phyloP scores from a whole-genome alignment of 2,797 vertebrate genomes.

The Serranus cabrilla region DNA sequence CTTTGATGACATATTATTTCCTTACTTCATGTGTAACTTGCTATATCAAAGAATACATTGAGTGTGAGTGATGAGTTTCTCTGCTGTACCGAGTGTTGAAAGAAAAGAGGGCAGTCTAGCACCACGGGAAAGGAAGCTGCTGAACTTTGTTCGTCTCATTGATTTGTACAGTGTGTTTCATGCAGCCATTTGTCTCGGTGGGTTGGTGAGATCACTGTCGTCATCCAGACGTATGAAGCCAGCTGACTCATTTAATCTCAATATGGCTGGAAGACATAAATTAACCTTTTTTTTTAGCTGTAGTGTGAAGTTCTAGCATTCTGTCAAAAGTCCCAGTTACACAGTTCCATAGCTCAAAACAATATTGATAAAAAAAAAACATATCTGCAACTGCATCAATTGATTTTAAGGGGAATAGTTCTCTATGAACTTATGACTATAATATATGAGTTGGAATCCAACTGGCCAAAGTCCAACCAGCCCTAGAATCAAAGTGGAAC shows the following conservation, averaged over 20 bases:
- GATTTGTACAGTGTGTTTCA: slow-evolving; percentile 44
- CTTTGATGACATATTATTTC: slow-evolving; percentile 4
- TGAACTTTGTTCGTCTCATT: slow-evolving; percentile 67
- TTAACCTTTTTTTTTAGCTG: not conserved
- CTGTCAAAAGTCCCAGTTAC: no score
- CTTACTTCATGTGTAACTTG: not conserved
- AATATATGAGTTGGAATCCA: slow-evolving; percentile 53
- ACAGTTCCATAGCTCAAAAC: not conserved
- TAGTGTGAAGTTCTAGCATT: not conserved
- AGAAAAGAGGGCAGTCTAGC: not conserved
- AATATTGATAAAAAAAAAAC: no score
- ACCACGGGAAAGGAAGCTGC: not conserved
- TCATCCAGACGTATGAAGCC: not conserved
- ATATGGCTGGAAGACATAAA: not conserved
- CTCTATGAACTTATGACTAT: slow-evolving; percentile 4
- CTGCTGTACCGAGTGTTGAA: not conserved
- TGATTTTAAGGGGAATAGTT: not conserved
- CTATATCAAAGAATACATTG: slow-evolving; percentile 7
- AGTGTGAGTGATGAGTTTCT: slow-evolving; percentile 20
- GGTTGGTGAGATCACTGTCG: slow-evolving; percentile 36
- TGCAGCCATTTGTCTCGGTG: slow-evolving; percentile 4
- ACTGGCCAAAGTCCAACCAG: slow-evolving; percentile 49
- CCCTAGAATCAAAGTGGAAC: slow-evolving; percentile 6
- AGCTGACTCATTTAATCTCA: not conserved
- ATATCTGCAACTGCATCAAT: slow-evolving; percentile 6